Percentiles rank a stretch among this genome's conserved stretches.
Conservation (phyloP, 2,113 vertebrate species). For the Hippocampus abdominalis region DNA sequence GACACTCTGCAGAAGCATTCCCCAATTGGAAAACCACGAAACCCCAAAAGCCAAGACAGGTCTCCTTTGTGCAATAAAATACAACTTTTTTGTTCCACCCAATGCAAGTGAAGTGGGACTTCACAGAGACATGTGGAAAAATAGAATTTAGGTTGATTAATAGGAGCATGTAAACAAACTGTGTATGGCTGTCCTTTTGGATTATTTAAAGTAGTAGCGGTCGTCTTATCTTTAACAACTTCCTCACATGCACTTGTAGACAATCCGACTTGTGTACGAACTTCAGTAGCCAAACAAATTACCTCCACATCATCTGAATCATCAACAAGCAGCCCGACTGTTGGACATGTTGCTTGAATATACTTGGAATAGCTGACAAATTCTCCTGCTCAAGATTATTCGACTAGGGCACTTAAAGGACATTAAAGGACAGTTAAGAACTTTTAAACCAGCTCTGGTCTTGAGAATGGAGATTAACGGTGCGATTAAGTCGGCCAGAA, state of each 20-base stretch:
- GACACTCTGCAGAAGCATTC: neutral
- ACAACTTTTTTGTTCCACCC: neutral
- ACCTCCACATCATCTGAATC: slow-evolving; percentile 10
- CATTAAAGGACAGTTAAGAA: slow-evolving; percentile 44
- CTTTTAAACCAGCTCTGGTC: slow-evolving; percentile 32
- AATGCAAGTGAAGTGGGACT: neutral
- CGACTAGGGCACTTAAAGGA: slow-evolving; percentile 26
- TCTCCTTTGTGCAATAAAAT: neutral
- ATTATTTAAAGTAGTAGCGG: neutral
- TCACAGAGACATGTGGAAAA: neutral
- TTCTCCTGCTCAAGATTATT: slow-evolving; percentile 16
- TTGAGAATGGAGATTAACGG: slow-evolving; percentile 35
- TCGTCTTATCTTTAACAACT: neutral
- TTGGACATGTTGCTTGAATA: neutral
- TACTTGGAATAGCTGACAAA: slow-evolving; percentile 28
- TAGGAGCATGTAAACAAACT: neutral
- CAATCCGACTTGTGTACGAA: neutral
- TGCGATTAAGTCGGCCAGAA: slow-evolving; percentile 51
- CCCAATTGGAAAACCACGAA: neutral
- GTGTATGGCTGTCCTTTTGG: neutral
- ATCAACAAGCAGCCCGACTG: slow-evolving; percentile 10
- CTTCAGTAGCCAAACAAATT: neutral
- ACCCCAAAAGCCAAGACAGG: neutral
- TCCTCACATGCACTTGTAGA: slow-evolving; percentile 1
- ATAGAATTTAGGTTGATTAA: neutral